Base-by-base conservation (phyloP, 2,888 invertebrate species). In the Netelia virgata region DNA sequence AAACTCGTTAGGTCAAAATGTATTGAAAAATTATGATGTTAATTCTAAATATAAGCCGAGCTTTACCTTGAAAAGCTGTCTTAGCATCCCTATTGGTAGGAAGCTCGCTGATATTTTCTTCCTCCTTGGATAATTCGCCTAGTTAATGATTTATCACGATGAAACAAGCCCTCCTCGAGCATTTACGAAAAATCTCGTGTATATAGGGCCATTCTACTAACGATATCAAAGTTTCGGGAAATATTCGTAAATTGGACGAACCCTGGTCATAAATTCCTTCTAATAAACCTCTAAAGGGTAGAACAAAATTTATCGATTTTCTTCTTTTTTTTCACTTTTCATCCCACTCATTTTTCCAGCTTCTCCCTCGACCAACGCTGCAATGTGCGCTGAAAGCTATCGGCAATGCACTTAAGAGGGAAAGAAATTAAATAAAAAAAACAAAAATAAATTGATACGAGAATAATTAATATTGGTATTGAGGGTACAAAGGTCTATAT, bases 121-220 rank as follows among this genome's bases (percentile, higher is more conserved):
- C 59, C 57, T 10, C 43, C 68, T 66, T n/a, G 23, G 20, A 50
- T 53, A 68, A 53, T 80, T 73, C 66, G 23, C 50, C 50, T 50
- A 66, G 80, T 68, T 73, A 68, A 68, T 80, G 59, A 80, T 81
- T 81, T 69, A 75, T 81, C 69, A 69, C 47, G 69, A 43, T 20
- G 57, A 63, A 73, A 66, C 16, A 47, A 69, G 10, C 6, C 2
- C 1, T 53, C 14, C 50, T 70, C 69, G 53, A 50, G 20, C 11
- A 14, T 36, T 20, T 10, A 18, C 23, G 50, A 20, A 50, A 8
- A 55, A 8, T 11, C 18, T 43, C 28, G 20, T 11, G 18, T 14
- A 47, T 10, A 73, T 9, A 28, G 5, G 28, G 28, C 3, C 6
- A 28, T 18, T 20, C 36, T 55, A 11, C 0, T 53, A 59, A 14